Conservation (phyloP, 2,113 vertebrate species). For the Ctenodactylus gundi region DNA sequence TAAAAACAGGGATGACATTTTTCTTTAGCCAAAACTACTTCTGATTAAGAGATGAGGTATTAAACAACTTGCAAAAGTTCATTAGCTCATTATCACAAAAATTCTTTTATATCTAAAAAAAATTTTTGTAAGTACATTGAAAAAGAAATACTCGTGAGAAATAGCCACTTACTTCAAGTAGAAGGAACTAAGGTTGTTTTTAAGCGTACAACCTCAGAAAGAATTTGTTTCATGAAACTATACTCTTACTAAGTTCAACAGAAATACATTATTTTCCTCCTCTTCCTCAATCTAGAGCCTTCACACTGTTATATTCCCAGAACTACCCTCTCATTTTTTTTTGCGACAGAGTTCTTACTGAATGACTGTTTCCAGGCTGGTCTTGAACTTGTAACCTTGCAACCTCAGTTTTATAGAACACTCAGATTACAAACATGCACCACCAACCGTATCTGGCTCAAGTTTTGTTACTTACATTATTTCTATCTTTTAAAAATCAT, state of each 20-base stretch:
- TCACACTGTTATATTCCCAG: not conserved
- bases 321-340: not conserved
- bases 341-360: not conserved
- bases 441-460: not conserved
- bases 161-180: not conserved
- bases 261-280: not conserved
- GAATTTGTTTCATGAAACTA: conserved; percentile 16
- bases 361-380: not conserved
- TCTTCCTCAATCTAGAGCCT: not conserved
- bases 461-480: not conserved
- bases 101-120: not conserved
- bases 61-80: conserved; percentile 11
- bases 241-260: not conserved
- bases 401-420: not conserved
- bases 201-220: not conserved
- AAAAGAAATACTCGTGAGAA: not conserved
- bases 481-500: not conserved
- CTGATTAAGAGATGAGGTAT: not conserved
- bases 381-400: not conserved
- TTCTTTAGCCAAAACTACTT: not conserved
- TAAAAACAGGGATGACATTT: not conserved
- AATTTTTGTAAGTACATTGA: not conserved
- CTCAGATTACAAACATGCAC: not conserved
- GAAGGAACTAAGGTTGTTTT: conserved; percentile 9
- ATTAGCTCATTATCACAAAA: not conserved